A percentile compares a stretch with the other conserved stretches of the same genome.
These are phyloP conservation scores for Lamproptera curius DNA, from an alignment of 2,888 invertebrate species.

Conservation along the genomic window DNA sequence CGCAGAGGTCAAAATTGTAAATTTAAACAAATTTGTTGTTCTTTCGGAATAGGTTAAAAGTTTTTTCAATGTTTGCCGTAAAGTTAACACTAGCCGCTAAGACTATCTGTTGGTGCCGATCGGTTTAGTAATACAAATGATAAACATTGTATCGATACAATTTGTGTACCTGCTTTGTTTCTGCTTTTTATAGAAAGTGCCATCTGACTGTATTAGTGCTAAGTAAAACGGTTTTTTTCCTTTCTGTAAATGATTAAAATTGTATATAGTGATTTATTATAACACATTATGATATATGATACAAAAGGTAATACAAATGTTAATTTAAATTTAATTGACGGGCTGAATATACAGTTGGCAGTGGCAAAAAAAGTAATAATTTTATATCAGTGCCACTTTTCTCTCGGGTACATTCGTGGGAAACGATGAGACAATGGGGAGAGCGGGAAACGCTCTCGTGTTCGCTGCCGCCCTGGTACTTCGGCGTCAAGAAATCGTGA, in stretches of 20 bases:
- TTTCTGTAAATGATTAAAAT: no score
- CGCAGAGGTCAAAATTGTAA: slow-evolving; percentile 20
- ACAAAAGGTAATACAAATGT: no score
- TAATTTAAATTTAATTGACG: slow-evolving; percentile 10
- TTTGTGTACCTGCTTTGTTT: no score
- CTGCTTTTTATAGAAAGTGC: no score
- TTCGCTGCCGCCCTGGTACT: slow-evolving; percentile 35
- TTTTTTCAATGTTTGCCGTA: slow-evolving; percentile 34
- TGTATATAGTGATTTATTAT: no score
- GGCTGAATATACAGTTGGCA: slow-evolving; percentile 14
- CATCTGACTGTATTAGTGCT: no score
- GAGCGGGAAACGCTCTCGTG: slow-evolving; percentile 35
- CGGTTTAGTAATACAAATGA: no score
- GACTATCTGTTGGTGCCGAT: slow-evolving; percentile 36
- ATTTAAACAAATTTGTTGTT: slow-evolving; percentile 1
- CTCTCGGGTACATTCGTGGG: slow-evolving; percentile 43
- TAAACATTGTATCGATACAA: no score
- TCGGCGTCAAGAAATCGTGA: slow-evolving; percentile 51
- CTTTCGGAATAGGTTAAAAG: neutral
- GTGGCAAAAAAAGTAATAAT: slow-evolving; percentile 26
- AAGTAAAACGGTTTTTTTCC: no score
- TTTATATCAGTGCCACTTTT: slow-evolving; percentile 34
- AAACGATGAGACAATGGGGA: slow-evolving; percentile 55
- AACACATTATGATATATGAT: no score
- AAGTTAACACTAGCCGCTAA: slow-evolving; percentile 43